Base-by-base conservation (phyloP, 30 jellyfish, hydroid and myxozoan species). In the Hydractinia echinata region DNA sequence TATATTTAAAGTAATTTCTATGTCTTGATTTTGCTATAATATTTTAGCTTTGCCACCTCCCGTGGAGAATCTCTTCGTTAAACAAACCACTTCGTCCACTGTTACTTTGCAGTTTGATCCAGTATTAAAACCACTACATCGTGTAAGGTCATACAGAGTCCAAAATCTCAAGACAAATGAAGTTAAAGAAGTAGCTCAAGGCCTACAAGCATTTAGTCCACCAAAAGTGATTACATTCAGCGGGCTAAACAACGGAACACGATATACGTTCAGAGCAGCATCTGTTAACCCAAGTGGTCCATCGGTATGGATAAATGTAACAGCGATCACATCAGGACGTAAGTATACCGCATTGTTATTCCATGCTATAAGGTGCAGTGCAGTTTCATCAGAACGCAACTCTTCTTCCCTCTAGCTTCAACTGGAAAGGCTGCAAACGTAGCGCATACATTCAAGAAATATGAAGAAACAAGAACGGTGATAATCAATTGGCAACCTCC, bases 211-310 rank as follows among this genome's bases (percentile, higher is more conserved):
- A 16, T 49, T 49, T 51, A 18, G 83, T 48, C 67, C 83, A 5
- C 61, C 61, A 30, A 64, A n/a, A 6, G 21, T 11, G 8, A 67
- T 58, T 19, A 10, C 48, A 9, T 74, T 74, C 14, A 20, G 16
- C 48, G 44, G 68, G 50, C 68, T 74, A 48, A 74, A 20, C 50
- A 44, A 44, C 4, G 67, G 50, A 6, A 19, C 83, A 48, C 48
- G 51, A 4, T 74, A 74, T 44, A 53, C 14, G 48, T 51, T 74
- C 67, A 21, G 83, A 50, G 83, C 54, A 5, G 66, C 51, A 55
- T 66, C 83, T 4, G 15, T 74, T 16, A 74, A 74, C 39, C 83
- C 83, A 49, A 74, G 83, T 4, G 83, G 83, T 55, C 21, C 68
- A 48, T 54, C 70, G 20, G 53, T 52, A 66, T 66, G 76, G 76